Conservation (phyloP, 2,113 vertebrate species). For the Indicator maculatus region DNA sequence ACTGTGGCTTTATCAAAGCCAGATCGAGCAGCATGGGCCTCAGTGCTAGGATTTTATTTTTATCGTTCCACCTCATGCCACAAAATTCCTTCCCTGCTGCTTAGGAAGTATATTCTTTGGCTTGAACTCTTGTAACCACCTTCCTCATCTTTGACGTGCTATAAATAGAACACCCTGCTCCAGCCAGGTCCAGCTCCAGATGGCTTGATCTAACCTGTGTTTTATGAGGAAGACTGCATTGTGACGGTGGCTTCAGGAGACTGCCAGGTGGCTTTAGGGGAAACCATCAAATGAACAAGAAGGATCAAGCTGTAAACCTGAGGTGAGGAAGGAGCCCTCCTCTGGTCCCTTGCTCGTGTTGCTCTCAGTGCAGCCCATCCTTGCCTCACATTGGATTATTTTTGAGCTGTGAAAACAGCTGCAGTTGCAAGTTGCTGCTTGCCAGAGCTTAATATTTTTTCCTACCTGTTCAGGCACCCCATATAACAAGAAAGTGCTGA, state of each 20-base stretch:
- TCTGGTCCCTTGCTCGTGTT: neutral
- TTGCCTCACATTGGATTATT: neutral
- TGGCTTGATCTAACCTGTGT: neutral
- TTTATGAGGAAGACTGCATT: neutral
- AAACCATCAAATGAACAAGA: neutral
- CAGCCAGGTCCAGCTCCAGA: neutral
- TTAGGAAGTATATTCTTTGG: neutral
- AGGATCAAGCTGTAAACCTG: neutral
- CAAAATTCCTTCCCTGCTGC: neutral
- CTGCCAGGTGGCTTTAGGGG: neutral
- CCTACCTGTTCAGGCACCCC: slow-evolving; percentile 68
- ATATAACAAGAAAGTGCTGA: slow-evolving; percentile 58
- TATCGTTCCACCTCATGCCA: neutral
- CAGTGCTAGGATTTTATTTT: neutral
- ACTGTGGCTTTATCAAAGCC: neutral
- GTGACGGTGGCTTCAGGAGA: neutral
- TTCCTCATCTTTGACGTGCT: neutral
- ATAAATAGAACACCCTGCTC: neutral
- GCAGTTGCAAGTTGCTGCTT: slow-evolving; percentile 68
- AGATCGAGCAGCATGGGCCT: neutral
- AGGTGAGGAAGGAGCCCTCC: neutral
- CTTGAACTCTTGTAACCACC: neutral
- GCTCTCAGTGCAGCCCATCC: slow-evolving; percentile 1
- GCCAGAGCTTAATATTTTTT: slow-evolving; percentile 66
- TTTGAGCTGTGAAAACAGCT: slow-evolving; percentile 62